A percentile compares a stretch with the other conserved stretches of the same genome.
Evolutionary conservation across 2,888 invertebrate genomes (phyloP).

Genomic region (Drosophila greeni): DNA sequence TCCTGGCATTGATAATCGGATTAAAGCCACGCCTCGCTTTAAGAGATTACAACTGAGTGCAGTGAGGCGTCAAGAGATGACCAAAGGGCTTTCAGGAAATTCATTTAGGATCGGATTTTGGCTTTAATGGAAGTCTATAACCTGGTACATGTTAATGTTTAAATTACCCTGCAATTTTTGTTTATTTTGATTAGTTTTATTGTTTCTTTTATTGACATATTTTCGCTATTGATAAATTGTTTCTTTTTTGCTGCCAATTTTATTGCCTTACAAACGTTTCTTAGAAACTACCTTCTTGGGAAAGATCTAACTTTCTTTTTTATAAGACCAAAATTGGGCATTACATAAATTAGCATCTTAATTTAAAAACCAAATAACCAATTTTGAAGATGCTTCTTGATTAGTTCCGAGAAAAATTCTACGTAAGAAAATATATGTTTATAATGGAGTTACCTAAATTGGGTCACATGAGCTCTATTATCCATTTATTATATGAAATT

Average conservation of each 20-base stretch:
- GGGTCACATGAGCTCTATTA: not conserved
- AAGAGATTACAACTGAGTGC: constrained; percentile 13
- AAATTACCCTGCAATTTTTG: too few species aligned
- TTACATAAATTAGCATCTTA: constrained; percentile 10
- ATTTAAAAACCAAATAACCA: not conserved
- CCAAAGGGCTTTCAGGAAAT: constrained; percentile 22
- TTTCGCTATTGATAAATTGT: not conserved
- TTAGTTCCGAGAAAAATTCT: not conserved
- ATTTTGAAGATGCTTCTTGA: not conserved
- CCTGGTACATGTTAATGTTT: not conserved
- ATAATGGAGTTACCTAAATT: not conserved
- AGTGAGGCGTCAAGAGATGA: constrained; percentile 6
- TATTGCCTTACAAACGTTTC: not conserved
- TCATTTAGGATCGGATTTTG: not conserved
- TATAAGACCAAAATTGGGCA: not conserved
- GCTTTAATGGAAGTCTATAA: not conserved
- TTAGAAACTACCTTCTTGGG: not conserved
- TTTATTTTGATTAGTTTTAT: not conserved
- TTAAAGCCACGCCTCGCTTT: constrained; percentile 30
- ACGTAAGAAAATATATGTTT: too few species aligned
- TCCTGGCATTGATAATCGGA: constrained; percentile 27
- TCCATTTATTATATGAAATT: not conserved
- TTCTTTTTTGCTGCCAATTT: not conserved
- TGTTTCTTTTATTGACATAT: not conserved
- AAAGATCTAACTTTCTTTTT: constrained; percentile 8